A percentile compares a stretch with the other conserved stretches of the same genome.
Evolutionary conservation across 2,797 vertebrate genomes (phyloP).

Genomic region (Acrossocheilus wenchowensis): DNA sequence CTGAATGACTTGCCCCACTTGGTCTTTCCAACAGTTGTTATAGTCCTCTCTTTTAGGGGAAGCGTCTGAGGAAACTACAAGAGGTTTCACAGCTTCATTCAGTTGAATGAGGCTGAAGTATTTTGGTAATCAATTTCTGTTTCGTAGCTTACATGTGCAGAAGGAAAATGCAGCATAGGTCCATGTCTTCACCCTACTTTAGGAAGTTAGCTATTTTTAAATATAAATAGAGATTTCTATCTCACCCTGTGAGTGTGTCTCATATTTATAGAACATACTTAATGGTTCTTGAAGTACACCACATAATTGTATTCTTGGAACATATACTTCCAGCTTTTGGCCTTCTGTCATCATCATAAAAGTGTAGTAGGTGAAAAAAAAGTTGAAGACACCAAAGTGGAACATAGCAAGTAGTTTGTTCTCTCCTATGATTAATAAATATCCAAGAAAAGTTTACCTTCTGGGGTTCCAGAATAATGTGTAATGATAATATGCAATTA

Average conservation of each 20-base stretch:
- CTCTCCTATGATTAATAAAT: slow-evolving; percentile 82
- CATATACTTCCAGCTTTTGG: slow-evolving; percentile 7
- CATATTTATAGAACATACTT: slow-evolving; percentile 20
- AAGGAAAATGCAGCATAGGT: neutral
- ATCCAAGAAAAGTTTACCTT: slow-evolving; percentile 84
- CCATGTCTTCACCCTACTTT: slow-evolving; percentile 7
- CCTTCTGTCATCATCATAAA: neutral
- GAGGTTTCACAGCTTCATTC: slow-evolving; percentile 62
- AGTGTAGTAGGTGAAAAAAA: slow-evolving; percentile 2
- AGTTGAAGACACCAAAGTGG: slow-evolving; percentile 46
- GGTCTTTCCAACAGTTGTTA: slow-evolving; percentile 60
- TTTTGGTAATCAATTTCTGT: slow-evolving; percentile 46
- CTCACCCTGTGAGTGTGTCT: neutral
- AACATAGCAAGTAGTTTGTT: slow-evolving; percentile 77
- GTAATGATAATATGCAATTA: slow-evolving; percentile 96
- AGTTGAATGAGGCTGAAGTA: slow-evolving; percentile 50
- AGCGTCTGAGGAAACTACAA: slow-evolving; percentile 32
- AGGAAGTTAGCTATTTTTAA: slow-evolving; percentile 29
- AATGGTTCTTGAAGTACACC: neutral
- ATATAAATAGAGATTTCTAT: slow-evolving; percentile 12
- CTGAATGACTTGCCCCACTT: slow-evolving; percentile 72
- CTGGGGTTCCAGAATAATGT: slow-evolving; percentile 89
- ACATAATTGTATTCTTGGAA: slow-evolving; percentile 8
- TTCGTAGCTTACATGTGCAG: neutral
- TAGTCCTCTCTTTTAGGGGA: slow-evolving; percentile 60